Base-by-base conservation (phyloP, 2,113 vertebrate species). In the Balaenoptera acutorostrata region DNA sequence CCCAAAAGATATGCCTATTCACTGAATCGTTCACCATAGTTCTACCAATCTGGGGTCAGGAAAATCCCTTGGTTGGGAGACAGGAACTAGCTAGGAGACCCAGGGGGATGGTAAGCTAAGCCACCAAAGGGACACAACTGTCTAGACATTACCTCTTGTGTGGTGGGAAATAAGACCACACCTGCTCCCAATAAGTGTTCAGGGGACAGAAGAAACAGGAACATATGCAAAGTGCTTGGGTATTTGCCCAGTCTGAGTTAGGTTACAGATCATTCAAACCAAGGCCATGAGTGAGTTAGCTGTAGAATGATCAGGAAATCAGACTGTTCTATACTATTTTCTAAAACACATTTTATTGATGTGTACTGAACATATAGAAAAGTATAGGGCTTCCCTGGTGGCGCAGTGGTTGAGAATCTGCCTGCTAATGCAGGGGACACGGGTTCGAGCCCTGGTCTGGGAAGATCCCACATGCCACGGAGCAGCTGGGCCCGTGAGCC, bases 111-210 rank as follows among this genome's bases (percentile, higher is more conserved):
- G 49, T n/a, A n/a, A 75, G 44, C 59, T 52, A 46, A 71, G 36
- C 71, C 71, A 80, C 74, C 69, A 46, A 49, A 25, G 72, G 36
- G 57, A 71, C 87, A 88, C 63, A 86, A 33, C 61, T 89, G 83
- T 93, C 93, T 90, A 93, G 80, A 97, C 87, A 74, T 78, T 17
- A 72, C 39, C 21, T 95, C 52, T 88, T 59, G 4, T 39, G 33
- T 69, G 46, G 59, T 46, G 29, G 44, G 44, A 94, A 84, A 68
- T 74, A 64, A 90, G 69, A 72, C 17, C 52, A 84, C 66, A 90
- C 68, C 80, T 92, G 74, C 33, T 27, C 63, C 41, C 27, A 66
- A 46, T 29, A 52, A 39, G 95, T 77, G 77, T 81, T 81, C 84
- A 69, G 77, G 49, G 80, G 69, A 77, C 95, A 27, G 12, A 84